These are phyloP conservation scores for Pammene aurita DNA, from an alignment of 2,888 invertebrate species.

Conservation along the genomic window DNA sequence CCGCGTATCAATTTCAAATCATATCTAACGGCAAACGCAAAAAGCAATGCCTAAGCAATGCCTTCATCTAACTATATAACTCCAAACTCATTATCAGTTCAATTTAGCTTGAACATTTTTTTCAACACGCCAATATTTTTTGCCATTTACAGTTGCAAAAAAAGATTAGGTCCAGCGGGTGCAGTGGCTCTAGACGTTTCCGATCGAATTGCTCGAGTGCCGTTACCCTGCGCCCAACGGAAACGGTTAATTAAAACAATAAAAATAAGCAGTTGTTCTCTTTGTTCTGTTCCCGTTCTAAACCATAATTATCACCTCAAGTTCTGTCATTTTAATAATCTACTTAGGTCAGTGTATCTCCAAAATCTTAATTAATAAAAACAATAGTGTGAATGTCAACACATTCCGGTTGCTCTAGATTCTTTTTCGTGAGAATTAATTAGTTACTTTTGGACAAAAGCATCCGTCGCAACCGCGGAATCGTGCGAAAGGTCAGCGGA, in stretches of 20 bases:
- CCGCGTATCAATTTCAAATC: no score
- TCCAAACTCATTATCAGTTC: neutral
- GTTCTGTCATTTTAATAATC: neutral
- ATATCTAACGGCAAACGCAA: no score
- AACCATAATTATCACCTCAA: slow-evolving; percentile 5
- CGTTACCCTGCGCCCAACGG: slow-evolving; percentile 23
- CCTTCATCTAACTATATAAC: neutral
- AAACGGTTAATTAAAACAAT: slow-evolving; percentile 25
- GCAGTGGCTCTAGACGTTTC: slow-evolving; percentile 22
- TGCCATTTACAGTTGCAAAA: slow-evolving; percentile 12
- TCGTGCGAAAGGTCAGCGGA: slow-evolving; percentile 59
- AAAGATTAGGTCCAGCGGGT: slow-evolving; percentile 14
- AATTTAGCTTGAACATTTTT: slow-evolving; percentile 3
- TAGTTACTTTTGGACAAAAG: slow-evolving; percentile 25
- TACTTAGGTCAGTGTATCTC: neutral
- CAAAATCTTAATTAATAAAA: slow-evolving; percentile 23
- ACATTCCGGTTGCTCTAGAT: slow-evolving; percentile 15
- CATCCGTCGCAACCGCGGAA: slow-evolving; percentile 46
- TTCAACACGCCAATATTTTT: neutral
- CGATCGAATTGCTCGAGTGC: slow-evolving; percentile 28
- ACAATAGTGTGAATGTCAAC: slow-evolving; percentile 36
- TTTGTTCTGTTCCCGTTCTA: slow-evolving; percentile 1
- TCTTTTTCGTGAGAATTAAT: slow-evolving; percentile 32
- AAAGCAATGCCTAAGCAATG: slow-evolving; percentile 20
- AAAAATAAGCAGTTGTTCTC: neutral